phyloP scores from a whole-genome alignment of 2,797 vertebrate genomes.

The Capromys pilorides region DNA sequence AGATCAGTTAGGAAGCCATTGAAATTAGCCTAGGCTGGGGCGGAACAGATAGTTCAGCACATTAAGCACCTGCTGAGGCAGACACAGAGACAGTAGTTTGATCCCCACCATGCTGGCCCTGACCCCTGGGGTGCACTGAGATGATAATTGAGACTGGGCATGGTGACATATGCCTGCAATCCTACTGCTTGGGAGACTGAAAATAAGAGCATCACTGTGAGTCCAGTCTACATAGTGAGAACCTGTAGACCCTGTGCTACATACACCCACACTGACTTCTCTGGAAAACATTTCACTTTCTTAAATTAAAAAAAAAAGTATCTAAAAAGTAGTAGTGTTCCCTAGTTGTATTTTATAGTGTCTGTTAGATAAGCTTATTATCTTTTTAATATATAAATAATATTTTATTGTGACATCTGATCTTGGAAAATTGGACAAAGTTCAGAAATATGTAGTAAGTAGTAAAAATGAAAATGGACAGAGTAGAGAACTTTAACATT shows the following conservation, averaged over 20 bases:
- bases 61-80: no score
- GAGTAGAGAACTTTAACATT: no score
- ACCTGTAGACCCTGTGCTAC: no score
- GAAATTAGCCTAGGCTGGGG: background rate
- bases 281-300: background rate
- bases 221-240: no score
- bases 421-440: background rate
- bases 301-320: background rate
- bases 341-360: background rate
- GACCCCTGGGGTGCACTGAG: no score
- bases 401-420: background rate
- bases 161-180: no score
- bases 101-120: no score
- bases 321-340: background rate
- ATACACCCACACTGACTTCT: background rate
- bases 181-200: no score
- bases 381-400: background rate
- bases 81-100: no score
- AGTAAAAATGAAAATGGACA: background rate
- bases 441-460: background rate
- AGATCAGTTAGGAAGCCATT: background rate
- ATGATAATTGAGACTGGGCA: no score
- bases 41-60: no score
- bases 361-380: background rate
- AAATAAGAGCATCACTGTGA: no score